phyloP scores from a whole-genome alignment of 2,888 invertebrate species.

The Keiferia lycopersicella region DNA sequence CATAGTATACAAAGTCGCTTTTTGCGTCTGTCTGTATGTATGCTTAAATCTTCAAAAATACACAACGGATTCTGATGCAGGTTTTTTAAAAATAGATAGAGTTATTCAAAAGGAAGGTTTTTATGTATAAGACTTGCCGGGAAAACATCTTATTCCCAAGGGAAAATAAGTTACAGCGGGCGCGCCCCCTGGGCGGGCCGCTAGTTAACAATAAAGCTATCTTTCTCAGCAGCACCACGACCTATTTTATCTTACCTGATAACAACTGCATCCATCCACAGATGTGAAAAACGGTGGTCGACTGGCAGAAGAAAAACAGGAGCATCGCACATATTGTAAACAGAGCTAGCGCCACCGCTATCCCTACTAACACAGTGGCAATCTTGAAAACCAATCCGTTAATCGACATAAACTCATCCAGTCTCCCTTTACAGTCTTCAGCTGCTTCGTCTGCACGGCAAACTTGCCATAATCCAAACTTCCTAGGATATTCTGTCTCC shows the following conservation, averaged over 20 bases:
- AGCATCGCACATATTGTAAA: conserved; percentile 94
- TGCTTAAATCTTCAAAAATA: no score
- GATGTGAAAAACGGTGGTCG: conserved; percentile 94
- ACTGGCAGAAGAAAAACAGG: conserved; percentile 95
- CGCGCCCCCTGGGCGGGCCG: no score
- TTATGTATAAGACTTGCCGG: no score
- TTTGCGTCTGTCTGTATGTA: no score
- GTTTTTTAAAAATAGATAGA: no score
- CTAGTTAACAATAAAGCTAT: neutral
- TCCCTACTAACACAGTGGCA: conserved; percentile 93
- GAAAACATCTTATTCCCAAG: no score
- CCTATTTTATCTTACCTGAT: conserved; percentile 87
- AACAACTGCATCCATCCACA: conserved; percentile 98
- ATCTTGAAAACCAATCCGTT: conserved; percentile 92
- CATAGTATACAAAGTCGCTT: no score
- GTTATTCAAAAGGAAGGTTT: no score
- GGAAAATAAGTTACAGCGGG: no score
- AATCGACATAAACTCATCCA: conserved; percentile 91
- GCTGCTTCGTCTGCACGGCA: conserved; percentile 89
- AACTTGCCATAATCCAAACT: conserved; percentile 95
- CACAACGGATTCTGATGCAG: no score
- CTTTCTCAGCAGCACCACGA: neutral
- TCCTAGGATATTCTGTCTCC: conserved; percentile 92
- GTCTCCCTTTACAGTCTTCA: conserved; percentile 91
- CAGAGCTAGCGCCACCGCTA: conserved; percentile 91